Evolutionary conservation across 1,140 invertebrate genomes (phyloP), one percentile per base, ranked within the genome.

Genomic region (Calephelis nemesis): DNA sequence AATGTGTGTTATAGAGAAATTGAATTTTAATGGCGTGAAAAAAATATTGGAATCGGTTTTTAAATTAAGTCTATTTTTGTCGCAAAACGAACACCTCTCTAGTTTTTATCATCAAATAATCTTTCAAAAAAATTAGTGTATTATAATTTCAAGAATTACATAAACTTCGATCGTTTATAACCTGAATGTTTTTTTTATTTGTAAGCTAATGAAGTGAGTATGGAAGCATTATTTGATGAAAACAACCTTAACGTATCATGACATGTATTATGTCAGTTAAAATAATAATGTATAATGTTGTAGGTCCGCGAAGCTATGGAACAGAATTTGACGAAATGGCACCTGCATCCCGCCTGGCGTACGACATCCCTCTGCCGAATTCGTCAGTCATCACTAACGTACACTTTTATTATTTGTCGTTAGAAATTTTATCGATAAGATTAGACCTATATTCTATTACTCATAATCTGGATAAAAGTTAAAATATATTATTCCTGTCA

Each of bases 261-360:
- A 2, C 15, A 30, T 30, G 7, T 52, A 7, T 15, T 52, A 19
- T 54, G 8, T 54, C 10, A 5, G 9, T 45, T 45, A 54, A 54
- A 54, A 54, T 54, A 54, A 19, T 30, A 15, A 13, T 15, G 39
- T 50, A 50, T 8, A 54, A 52, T 67, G 73, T 83, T 76, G 47
- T 81, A 90, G 86, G 84, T 81, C 80, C 76, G 71, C 75, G 72
- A 84, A 81, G 77, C 83, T 83, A 81, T 76, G 75, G 74, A 71
- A 76, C 70, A 75, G 70, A 68, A 54, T 64, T 69, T 73, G 77
- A 78, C 50, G 71, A 77, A 76, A 72, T 78, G 79, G 84, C 83
- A 82, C 82, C 82, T 82, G 79, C 82, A 78, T 70, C 73, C 80
- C 74, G 79, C 76, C 77, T 77, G 81, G 76, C 82, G 72, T 73